Evolutionary conservation across 2,888 invertebrate species (phyloP).

Genomic region (Drosophila kanekoi): DNA sequence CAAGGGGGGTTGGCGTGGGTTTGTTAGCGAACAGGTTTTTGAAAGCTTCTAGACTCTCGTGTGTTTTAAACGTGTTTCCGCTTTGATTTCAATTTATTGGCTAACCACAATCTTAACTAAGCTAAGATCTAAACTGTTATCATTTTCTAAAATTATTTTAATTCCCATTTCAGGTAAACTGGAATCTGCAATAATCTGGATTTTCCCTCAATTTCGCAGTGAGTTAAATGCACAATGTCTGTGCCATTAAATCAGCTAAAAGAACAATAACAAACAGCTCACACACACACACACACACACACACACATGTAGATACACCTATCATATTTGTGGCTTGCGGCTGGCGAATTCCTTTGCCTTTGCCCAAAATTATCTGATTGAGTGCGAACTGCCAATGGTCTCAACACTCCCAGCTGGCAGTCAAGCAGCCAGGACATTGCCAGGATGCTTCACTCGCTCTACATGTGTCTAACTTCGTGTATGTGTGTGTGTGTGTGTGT

Average conservation of each 20-base stretch:
- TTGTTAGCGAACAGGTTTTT: constrained; percentile 17
- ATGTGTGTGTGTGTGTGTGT: constrained; percentile 9
- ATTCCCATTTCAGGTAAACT: neutral
- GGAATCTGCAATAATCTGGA: neutral
- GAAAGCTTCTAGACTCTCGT: constrained; percentile 2
- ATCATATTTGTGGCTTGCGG: constrained; percentile 66
- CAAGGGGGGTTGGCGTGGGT: neutral
- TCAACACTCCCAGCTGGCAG: constrained; percentile 53
- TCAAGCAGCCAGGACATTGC: constrained; percentile 40
- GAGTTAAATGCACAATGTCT: neutral
- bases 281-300: constrained; percentile 5
- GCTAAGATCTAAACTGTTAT: neutral
- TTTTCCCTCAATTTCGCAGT: no score
- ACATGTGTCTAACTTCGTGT: no score
- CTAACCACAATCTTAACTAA: no score
- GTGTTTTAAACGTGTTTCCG: neutral
- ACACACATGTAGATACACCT: constrained; percentile 22
- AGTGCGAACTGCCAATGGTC: constrained; percentile 83
- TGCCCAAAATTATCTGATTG: constrained; percentile 84
- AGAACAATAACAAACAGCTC: constrained; percentile 13
- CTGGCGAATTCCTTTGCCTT: constrained; percentile 67
- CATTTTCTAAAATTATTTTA: no score
- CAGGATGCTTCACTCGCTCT: constrained; percentile 31
- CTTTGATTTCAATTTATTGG: neutral
- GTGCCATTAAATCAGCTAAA: neutral